Evolutionary conservation across 2,888 invertebrate species (phyloP), one percentile per base, ranked within the genome.

Genomic region (Cheilosia grossa): DNA sequence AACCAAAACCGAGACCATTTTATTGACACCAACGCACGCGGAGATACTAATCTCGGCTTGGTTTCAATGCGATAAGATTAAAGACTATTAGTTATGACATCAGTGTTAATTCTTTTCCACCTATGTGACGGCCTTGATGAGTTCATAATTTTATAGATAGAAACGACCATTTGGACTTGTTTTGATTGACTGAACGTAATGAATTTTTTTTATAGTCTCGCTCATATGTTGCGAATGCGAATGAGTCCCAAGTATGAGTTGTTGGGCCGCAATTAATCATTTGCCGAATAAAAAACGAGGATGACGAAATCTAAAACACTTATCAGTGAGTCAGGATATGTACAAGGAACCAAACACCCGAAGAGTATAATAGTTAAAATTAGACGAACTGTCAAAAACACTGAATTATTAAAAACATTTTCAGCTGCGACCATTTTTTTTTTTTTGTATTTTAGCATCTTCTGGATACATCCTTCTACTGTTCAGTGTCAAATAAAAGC

Each of bases 61-160:
- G 44, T 67, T 77, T 53, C 66, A 9, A 47, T 42, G 59, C 56
- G 77, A 77, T 69, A 61, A 77, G 59, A 69, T 77, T 61, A 59
- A 53, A 40, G 54, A 33, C 64, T 49, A 47, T 49, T 75, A 51
- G 19, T 77, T 69, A 77, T 69, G 77, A 69, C 67, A 69, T 69
- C 59, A 61, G 67, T 69, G 77, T 27, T 67, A 77, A 77, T 69
- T 77, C 37, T n/a, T 51, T 24, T 17, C 2, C 40, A 47, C 42
- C 44, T 10, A 33, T 13, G 27, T 37, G 21, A 49, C n/a, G 53
- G 40, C 53, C 27, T 73, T 73, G 77, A 42, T 59, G 42, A 67
- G 27, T 37, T 66, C 51, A 56, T 21, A 37, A 17, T 0, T 53
- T 44, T 73, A 56, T 15, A 27, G 49, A 7, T 59, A n/a, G 21